phyloP scores from a whole-genome alignment of 2,113 vertebrate species.

The Drymodes brunneopygia region DNA sequence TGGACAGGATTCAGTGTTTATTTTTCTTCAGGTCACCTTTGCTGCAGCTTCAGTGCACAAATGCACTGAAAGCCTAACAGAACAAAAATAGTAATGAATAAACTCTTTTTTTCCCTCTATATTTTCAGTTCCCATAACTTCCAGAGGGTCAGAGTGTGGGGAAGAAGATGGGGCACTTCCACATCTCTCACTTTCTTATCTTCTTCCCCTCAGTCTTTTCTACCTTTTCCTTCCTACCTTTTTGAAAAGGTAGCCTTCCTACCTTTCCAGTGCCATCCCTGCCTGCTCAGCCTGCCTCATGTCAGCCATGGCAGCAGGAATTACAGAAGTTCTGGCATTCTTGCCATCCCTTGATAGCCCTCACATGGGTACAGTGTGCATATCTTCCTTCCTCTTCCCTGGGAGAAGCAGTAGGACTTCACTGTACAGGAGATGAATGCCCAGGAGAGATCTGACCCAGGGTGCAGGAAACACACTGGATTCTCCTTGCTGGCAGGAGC shows the following conservation, averaged over 20 bases:
- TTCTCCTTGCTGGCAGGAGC: background rate
- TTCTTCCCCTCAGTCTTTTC: background rate
- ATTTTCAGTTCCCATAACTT: background rate
- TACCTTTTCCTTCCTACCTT: background rate
- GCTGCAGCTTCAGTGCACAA: background rate
- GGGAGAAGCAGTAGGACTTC: background rate
- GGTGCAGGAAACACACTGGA: fast-evolving
- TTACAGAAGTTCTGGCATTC: background rate
- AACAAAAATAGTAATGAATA: background rate
- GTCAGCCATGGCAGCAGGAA: background rate
- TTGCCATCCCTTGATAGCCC: background rate
- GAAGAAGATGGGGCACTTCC: background rate
- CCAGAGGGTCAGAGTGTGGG: background rate
- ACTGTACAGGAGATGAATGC: background rate
- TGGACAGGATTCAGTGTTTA: background rate
- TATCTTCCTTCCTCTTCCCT: background rate
- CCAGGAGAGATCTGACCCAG: background rate
- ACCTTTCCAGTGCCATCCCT: background rate
- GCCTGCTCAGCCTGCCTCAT: background rate
- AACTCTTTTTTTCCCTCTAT: background rate
- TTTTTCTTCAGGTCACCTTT: background rate
- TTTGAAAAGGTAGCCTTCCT: background rate
- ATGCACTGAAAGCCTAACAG: background rate
- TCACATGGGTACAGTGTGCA: background rate
- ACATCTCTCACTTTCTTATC: background rate